These are phyloP conservation scores for Phrynocephalus versicolor DNA, from an alignment of 2,113 vertebrate species.

Conservation along the genomic window DNA sequence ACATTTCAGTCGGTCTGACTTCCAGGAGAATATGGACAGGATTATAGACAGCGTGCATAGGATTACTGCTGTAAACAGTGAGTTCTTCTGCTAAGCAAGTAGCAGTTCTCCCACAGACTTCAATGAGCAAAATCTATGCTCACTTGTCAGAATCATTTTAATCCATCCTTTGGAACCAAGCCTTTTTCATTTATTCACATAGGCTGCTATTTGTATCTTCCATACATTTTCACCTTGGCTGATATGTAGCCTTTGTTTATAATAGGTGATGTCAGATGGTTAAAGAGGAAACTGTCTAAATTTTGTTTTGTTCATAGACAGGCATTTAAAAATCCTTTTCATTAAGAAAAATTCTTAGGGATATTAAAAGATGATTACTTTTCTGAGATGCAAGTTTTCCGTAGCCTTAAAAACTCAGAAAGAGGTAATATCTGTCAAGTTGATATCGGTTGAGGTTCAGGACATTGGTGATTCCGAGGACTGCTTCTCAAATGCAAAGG, in stretches of 20 bases:
- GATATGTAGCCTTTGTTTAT: background rate
- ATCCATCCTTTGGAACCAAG: background rate
- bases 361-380: background rate
- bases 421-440: background rate
- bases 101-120: background rate
- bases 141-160: background rate
- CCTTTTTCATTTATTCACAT: background rate
- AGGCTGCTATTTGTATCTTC: slow-evolving; percentile 18
- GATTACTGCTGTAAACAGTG: no score
- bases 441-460: background rate
- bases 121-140: background rate
- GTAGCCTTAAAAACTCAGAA: background rate
- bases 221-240: background rate
- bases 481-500: no score
- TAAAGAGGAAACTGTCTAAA: background rate
- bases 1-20: background rate
- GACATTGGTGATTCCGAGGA: background rate
- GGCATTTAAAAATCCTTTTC: no score
- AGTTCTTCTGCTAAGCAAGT: no score
- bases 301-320: background rate
- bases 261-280: background rate
- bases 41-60: no score
- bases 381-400: background rate
- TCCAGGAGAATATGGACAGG: background rate
- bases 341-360: background rate